phyloP scores from a whole-genome alignment of 2,797 vertebrate genomes.

The Pelochelys cantorii region DNA sequence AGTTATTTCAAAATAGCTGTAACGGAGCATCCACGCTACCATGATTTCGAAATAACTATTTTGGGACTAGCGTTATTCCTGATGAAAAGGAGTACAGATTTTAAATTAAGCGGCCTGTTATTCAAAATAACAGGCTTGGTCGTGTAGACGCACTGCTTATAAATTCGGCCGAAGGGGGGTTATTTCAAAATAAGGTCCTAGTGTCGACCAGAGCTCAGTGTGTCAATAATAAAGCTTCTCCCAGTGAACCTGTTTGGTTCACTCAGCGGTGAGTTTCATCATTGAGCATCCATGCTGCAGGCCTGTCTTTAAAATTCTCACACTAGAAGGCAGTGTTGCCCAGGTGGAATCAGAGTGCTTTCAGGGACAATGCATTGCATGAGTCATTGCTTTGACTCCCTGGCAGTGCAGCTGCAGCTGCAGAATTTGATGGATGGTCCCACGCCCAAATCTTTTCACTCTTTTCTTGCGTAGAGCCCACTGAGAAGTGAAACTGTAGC shows the following conservation, averaged over 20 bases:
- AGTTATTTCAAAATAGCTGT: no score
- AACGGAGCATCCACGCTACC: no score
- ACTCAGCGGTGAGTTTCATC: neutral
- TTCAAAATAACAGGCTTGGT: no score
- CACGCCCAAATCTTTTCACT: neutral
- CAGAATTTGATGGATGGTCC: neutral
- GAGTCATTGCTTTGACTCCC: neutral
- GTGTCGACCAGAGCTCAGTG: no score
- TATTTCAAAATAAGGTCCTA: no score
- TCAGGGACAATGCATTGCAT: neutral
- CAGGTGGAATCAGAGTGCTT: neutral
- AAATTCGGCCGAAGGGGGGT: no score
- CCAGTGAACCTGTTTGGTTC: neutral
- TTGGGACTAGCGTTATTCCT: no score
- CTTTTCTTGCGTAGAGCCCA: fast-evolving
- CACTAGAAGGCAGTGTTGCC: neutral
- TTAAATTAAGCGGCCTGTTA: no score
- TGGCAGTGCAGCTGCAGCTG: fast-evolving
- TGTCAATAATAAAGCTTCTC: neutral
- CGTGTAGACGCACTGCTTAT: no score
- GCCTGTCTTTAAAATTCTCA: neutral
- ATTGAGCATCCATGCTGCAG: neutral
- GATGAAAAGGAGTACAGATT: no score
- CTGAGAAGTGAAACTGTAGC: neutral
- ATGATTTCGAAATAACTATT: no score